Evolutionary conservation across 2,113 vertebrate species (phyloP).

Genomic region (Forbesichthys agassizii): DNA sequence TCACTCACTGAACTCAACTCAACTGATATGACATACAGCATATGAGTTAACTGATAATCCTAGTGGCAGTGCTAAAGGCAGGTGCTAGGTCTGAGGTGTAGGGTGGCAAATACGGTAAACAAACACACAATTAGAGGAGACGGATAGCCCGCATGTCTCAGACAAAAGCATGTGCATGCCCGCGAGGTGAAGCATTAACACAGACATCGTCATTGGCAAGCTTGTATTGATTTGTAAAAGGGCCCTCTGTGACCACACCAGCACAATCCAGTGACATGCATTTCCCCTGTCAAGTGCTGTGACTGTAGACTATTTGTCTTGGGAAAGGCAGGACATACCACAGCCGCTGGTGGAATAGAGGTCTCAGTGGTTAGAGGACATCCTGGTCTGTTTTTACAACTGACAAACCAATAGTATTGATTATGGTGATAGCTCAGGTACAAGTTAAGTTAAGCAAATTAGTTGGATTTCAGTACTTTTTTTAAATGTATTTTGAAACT

Average conservation of each 20-base stretch:
- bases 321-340: conserved; percentile 19
- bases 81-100: conserved; percentile 29
- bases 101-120: conserved; percentile 22
- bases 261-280: conserved; percentile 41
- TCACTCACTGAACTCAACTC: conserved; percentile 2
- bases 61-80: conserved; percentile 9
- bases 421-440: too few species aligned
- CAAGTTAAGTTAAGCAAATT: too few species aligned
- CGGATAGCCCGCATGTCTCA: conserved; percentile 20
- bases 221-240: conserved; percentile 55
- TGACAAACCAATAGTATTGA: not conserved
- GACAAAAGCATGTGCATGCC: conserved; percentile 28
- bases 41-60: conserved; percentile 31
- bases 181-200: conserved; percentile 43
- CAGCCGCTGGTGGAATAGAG: not conserved
- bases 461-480: too few species aligned
- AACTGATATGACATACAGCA: conserved; percentile 33
- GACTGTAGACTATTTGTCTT: conserved; percentile 52
- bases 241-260: conserved; percentile 53
- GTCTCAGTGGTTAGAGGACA: not conserved
- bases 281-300: conserved; percentile 48
- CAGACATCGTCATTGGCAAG: conserved; percentile 58
- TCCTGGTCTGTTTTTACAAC: too few species aligned
- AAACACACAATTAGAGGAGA: conserved; percentile 48
- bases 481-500: too few species aligned